phyloP scores from a whole-genome alignment of 2,797 vertebrate genomes.

The Dryobates pubescens region DNA sequence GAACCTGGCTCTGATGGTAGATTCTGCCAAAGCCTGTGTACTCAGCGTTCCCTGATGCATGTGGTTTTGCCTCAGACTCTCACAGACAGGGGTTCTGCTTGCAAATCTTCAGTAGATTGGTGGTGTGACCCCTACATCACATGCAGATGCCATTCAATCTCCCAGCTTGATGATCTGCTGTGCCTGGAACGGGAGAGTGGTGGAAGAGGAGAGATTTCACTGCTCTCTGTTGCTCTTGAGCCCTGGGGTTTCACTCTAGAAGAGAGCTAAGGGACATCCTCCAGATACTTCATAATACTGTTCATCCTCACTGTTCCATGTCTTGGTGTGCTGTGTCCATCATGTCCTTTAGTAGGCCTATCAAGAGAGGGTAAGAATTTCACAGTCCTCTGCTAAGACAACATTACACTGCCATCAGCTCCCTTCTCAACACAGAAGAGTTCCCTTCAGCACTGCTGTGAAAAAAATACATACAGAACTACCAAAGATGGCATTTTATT shows the following conservation, averaged over 20 bases:
- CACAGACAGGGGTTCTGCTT: not conserved
- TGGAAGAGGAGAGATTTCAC: not conserved
- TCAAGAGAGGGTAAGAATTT: not conserved
- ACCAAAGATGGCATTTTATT: not conserved
- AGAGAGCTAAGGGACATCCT: not conserved
- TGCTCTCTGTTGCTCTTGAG: not conserved
- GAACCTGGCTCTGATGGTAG: not conserved
- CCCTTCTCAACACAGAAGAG: not conserved
- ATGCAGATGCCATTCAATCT: not conserved
- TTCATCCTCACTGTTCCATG: not conserved
- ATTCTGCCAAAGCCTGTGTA: not conserved
- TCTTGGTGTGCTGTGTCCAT: not conserved
- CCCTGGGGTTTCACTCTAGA: not conserved
- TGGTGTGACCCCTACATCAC: rapidly evolving
- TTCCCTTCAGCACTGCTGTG: not conserved
- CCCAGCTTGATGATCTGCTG: not conserved
- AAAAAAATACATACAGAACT: not conserved
- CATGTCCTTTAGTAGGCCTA: not conserved
- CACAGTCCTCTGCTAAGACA: not conserved
- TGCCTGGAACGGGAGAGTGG: not conserved
- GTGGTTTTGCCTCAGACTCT: not conserved
- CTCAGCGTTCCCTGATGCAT: rapidly evolving
- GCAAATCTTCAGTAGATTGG: not conserved
- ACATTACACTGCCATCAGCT: not conserved
- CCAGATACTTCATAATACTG: not conserved